A percentile compares a stretch with the other conserved stretches of the same genome.
phyloP scores from a whole-genome alignment of 1,140 invertebrate species.

The Lethrus apterus region DNA sequence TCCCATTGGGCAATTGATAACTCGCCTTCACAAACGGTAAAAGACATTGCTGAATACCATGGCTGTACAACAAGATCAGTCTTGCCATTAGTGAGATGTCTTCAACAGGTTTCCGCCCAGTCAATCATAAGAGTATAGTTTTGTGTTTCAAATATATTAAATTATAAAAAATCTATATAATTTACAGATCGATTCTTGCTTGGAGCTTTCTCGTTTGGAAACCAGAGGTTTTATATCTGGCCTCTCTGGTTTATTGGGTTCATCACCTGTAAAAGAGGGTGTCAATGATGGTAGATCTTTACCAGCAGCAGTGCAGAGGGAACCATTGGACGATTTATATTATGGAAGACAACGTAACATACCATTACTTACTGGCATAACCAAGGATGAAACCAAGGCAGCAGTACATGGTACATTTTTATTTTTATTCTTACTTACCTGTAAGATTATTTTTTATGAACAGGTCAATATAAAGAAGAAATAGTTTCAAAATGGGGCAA shows the following conservation, averaged over 20 bases:
- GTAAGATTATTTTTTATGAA: slow-evolving; percentile 10
- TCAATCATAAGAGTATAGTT: slow-evolving; percentile 35
- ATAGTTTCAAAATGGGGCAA: slow-evolving; percentile 42
- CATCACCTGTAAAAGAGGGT: slow-evolving; percentile 57
- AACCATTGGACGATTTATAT: slow-evolving; percentile 52
- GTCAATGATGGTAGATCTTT: slow-evolving; percentile 52
- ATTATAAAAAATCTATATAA: not conserved
- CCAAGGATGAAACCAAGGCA: slow-evolving; percentile 59
- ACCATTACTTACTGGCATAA: slow-evolving; percentile 62
- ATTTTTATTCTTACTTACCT: not conserved
- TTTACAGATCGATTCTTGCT: slow-evolving; percentile 42
- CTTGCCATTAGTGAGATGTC: slow-evolving; percentile 49
- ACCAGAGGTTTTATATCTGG: slow-evolving; percentile 45
- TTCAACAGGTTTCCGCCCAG: slow-evolving; percentile 45
- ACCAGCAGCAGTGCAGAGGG: slow-evolving; percentile 49
- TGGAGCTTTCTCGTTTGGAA: slow-evolving; percentile 42
- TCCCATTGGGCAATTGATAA: slow-evolving; percentile 57
- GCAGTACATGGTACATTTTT: slow-evolving; percentile 47
- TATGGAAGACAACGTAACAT: slow-evolving; percentile 47
- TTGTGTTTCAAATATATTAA: not conserved
- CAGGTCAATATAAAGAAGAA: slow-evolving; percentile 46
- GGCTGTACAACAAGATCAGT: slow-evolving; percentile 48
- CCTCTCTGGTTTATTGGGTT: slow-evolving; percentile 40
- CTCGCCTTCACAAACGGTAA: slow-evolving; percentile 44
- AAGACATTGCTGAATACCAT: slow-evolving; percentile 45